Conservation (phyloP, 2,113 vertebrate genomes). For the Lasiurus borealis region DNA sequence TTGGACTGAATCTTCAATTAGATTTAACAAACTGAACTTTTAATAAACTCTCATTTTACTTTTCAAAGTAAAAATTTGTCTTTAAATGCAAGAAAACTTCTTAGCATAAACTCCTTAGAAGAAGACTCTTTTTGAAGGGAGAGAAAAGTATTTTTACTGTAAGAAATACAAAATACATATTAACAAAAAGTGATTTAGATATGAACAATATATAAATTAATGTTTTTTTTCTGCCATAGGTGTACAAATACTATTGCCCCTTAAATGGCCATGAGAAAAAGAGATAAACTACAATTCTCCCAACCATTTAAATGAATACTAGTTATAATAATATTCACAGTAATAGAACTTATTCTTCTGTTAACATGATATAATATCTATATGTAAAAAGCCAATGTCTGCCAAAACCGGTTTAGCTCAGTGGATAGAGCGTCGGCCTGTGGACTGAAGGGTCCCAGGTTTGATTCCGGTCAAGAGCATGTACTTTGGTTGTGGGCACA, state of each 20-base stretch:
- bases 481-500: no score
- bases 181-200: constrained; percentile 7
- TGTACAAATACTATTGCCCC: neutral
- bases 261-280: neutral
- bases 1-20: neutral
- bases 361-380: neutral
- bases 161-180: neutral
- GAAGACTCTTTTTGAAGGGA: neutral
- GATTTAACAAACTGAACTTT: constrained; percentile 44
- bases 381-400: no score
- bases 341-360: neutral
- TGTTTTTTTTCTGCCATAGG: neutral
- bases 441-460: no score
- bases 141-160: constrained; percentile 18
- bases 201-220: neutral
- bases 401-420: no score
- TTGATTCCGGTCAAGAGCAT: no score
- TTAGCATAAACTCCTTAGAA: constrained; percentile 3
- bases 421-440: no score
- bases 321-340: neutral
- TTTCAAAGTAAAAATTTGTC: constrained; percentile 21
- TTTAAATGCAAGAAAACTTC: neutral
- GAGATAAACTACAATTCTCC: neutral
- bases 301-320: constrained; percentile 48
- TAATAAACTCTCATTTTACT: constrained; percentile 18